These are phyloP conservation scores for Myotis myotis DNA, from an alignment of 2,797 vertebrate species.

Conservation along the genomic window DNA sequence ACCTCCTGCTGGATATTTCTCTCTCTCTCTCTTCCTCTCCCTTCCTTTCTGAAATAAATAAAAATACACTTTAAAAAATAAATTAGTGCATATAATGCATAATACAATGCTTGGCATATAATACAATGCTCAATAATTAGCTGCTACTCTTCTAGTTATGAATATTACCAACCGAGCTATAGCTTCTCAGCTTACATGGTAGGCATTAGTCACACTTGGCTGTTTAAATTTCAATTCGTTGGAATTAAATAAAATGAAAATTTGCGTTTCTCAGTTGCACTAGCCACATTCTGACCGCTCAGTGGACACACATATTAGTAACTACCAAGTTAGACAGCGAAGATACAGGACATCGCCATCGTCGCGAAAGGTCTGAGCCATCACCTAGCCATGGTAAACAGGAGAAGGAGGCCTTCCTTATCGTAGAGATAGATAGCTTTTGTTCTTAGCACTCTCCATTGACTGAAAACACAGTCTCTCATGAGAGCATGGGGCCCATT, in stretches of 20 bases:
- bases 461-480: background rate
- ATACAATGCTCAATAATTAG: background rate
- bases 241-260: background rate
- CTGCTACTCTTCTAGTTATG: background rate
- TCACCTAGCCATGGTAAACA: background rate
- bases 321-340: background rate
- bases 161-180: background rate
- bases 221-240: background rate
- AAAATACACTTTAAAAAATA: too few relatives aligned
- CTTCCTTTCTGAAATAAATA: too few relatives aligned
- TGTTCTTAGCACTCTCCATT: background rate
- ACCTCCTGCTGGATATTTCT: too few relatives aligned
- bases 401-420: background rate
- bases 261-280: background rate
- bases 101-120: background rate
- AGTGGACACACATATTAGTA: background rate
- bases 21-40: too few relatives aligned
- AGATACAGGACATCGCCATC: rapidly evolving
- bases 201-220: background rate
- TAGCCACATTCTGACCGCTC: background rate
- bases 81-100: background rate
- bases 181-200: background rate
- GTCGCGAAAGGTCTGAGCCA: background rate
- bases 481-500: background rate
- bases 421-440: background rate